Evolutionary conservation across 1,140 invertebrate species (phyloP), one percentile per base, ranked within the genome.

Genomic region (Megalonaias nervosa): DNA sequence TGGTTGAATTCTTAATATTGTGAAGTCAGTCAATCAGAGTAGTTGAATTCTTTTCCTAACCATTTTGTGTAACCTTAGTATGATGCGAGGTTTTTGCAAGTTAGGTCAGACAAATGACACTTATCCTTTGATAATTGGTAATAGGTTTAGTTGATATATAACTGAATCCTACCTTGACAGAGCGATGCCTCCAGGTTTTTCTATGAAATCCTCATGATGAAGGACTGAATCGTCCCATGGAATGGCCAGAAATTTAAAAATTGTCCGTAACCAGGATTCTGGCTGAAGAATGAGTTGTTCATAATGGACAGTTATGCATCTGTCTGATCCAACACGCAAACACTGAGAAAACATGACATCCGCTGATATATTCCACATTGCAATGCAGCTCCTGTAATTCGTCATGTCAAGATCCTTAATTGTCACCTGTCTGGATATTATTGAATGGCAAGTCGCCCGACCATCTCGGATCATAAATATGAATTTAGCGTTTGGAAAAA

Each of bases 391-490:
- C 72, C 96, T 93, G 91, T 97, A 98, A 87, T 94, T 96, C 78
- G 93, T 94, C 86, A 98, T 91, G 92, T 99, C 97, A 92, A 99
- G 99, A 9, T 97, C 97, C 26, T 97, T 97, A 87, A 99, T 98
- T 65, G 97, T 99, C 72, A 99, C 95, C 93, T 97, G 96, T 88
- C 97, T 93, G 17, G 95, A 96, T 87, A 99, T 98, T 88, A 99
- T 98, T 66, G 97, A 99, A 92, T 99, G 97, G 60, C 98, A 97
- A 17, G 97, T 98, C 64, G 98, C 98, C 71, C 98, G 93, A 14
- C 98, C 98, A 90, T 99, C 98, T 82, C 98, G 93, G 67, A 98
- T 95, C 97, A 99, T 98, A 90, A 99, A 97, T 83, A 99, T 93
- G 91, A 98, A 99, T 92, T 99, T 99, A 61, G 97, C 90, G 79